Evolutionary conservation across 92 coral and sea anemone genomes (phyloP).

Genomic region (Diadumene lineata): DNA sequence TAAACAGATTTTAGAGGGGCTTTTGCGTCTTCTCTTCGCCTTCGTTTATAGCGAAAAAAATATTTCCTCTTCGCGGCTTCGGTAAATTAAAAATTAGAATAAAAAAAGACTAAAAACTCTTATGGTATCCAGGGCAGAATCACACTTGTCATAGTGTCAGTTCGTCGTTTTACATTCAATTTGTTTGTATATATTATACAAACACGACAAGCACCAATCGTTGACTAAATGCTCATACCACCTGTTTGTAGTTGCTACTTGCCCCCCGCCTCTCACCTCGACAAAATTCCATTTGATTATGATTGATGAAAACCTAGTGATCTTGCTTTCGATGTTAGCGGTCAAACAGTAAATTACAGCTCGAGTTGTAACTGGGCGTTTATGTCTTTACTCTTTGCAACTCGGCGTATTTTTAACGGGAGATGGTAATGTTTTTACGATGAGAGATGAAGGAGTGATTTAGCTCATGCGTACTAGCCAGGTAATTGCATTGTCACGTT

Average conservation of each 20-base stretch:
- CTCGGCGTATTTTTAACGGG: no score
- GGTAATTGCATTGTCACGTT: not conserved
- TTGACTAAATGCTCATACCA: not conserved
- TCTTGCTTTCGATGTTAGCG: not conserved
- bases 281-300: not conserved
- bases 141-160: no score
- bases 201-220: not conserved
- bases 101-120: no score
- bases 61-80: no score
- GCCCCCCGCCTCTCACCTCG: conserved; percentile 1
- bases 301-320: conserved; percentile 2
- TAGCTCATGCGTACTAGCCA: not conserved
- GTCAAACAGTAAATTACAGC: not conserved
- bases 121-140: no score
- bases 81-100: no score
- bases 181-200: conserved; percentile 5
- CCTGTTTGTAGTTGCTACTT: not conserved
- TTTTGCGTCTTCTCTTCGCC: no score
- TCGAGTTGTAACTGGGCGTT: not conserved
- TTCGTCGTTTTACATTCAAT: not conserved
- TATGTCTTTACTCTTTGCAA: not conserved
- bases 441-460: no score
- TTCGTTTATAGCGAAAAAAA: no score
- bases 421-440: no score
- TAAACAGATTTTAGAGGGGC: no score